phyloP scores from a whole-genome alignment of 2,113 vertebrate species.

The Anguilla rostrata region DNA sequence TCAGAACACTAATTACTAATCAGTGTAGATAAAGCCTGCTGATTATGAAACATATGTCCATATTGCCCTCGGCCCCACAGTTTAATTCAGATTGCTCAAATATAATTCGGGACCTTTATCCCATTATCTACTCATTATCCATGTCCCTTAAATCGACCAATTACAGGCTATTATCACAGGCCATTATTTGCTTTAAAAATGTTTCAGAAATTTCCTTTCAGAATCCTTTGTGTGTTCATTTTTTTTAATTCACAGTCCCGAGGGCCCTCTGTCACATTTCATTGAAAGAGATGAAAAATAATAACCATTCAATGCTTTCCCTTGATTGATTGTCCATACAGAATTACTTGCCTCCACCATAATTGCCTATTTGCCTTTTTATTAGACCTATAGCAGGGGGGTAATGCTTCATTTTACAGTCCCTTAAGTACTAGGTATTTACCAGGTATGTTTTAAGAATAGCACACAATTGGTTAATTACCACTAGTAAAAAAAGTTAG shows the following conservation, averaged over 20 bases:
- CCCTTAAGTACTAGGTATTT: too few species aligned
- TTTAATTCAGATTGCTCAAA: conserved; percentile 31
- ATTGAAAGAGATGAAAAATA: background rate
- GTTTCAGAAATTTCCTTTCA: background rate
- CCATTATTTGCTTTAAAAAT: background rate
- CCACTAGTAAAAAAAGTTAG: too few species aligned
- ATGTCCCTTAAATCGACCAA: background rate
- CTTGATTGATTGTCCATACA: background rate
- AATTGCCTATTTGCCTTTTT: background rate
- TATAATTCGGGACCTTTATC: conserved; percentile 33
- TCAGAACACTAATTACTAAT: conserved; percentile 62
- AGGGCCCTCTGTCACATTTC: background rate
- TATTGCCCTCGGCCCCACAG: conserved; percentile 33
- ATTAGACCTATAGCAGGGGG: background rate
- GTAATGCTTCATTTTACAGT: too few species aligned
- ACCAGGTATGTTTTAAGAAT: too few species aligned
- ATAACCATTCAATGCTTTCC: background rate
- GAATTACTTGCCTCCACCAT: background rate
- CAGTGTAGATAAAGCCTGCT: conserved; percentile 47
- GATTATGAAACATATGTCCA: conserved; percentile 53
- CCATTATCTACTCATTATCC: conserved; percentile 19
- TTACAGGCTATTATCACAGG: background rate
- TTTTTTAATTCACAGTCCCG: background rate
- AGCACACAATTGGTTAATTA: too few species aligned
- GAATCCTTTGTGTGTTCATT: background rate